phyloP scores from a whole-genome alignment of 2,888 invertebrate species.

The Archips crataeganus region DNA sequence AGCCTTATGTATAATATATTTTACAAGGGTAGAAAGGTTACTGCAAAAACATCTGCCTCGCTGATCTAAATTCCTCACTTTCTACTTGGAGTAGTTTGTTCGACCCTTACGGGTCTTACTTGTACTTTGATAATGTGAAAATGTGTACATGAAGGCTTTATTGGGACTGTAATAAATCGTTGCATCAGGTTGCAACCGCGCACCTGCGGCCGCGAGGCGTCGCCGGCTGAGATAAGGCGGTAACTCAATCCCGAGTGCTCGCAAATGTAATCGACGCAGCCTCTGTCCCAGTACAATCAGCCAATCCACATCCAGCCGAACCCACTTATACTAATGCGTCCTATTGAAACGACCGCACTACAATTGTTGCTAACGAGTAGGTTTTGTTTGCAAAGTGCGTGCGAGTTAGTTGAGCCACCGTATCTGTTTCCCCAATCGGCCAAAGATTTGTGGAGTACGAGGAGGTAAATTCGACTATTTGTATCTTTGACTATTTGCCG shows the following conservation, averaged over 20 bases:
- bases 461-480: constrained; percentile 11
- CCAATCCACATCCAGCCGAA: constrained; percentile 62
- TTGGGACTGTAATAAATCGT: constrained; percentile 35
- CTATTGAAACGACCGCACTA: constrained; percentile 66
- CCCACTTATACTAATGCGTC: constrained; percentile 71
- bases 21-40: constrained; percentile 27
- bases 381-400: constrained; percentile 59
- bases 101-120: not conserved
- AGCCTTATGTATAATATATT: constrained; percentile 12
- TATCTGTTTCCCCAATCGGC: constrained; percentile 41
- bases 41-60: constrained; percentile 24
- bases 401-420: constrained; percentile 45
- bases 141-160: not conserved
- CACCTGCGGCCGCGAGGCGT: constrained; percentile 60
- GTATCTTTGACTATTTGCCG: constrained; percentile 2
- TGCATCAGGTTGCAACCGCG: constrained; percentile 51
- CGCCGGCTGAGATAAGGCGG: constrained; percentile 60
- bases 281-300: constrained; percentile 59
- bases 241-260: constrained; percentile 69
- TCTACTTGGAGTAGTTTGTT: not conserved
- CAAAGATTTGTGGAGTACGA: constrained; percentile 22
- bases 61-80: constrained; percentile 28
- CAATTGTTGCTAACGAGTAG: constrained; percentile 61
- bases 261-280: constrained; percentile 65
- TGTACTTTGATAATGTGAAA: not conserved